Evolutionary conservation across 2,888 invertebrate genomes (phyloP), one percentile per base, ranked within the genome.

Genomic region (Microplitis manilae): DNA sequence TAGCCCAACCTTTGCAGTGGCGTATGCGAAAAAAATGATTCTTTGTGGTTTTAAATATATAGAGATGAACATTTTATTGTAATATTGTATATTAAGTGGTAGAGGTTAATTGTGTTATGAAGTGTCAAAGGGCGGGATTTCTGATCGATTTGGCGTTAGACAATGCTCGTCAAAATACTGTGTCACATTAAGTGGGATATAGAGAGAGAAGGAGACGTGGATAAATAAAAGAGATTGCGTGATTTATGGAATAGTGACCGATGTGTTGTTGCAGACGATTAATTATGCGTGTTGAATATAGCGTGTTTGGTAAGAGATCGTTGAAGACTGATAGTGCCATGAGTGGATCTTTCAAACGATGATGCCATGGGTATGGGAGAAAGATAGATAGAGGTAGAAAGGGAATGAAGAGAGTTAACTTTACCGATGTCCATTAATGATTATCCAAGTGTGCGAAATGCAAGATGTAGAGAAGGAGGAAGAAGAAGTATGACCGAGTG

Each of bases 201-300:
- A 50, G 50, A 50, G 50, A 8, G 50, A 50, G 50, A 50, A 20
- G 41, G 70, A 77, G 76, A 59, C 69, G 68, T 70, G 68, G 60
- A 61, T 41, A 74, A 79, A 78, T 78, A 79, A 76, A 73, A 78
- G 59, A 77, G 72, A 30, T 69, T 50, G 50, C 50, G 76, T 85
- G 85, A 86, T 85, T 86, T 83, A 86, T 85, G 82, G 74, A 79
- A 74, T 75, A 79, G 77, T 83, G 81, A 83, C 83, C 82, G 80
- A 70, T 80, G 81, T 81, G 72, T 79, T 79, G 30, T 83, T 85
- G 85, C 83, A 82, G 82, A 84, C 83, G 85, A 86, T 86, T 85
- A 85, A 85, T 86, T 85, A 84, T 84, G 80, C 80, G 50, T 30
- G 50, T 15, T 83, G 84, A 84, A 85, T 85, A 83, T 72, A 76